Evolutionary conservation across 2,797 vertebrate species (phyloP).

Genomic region (Glyptemys insculpta): DNA sequence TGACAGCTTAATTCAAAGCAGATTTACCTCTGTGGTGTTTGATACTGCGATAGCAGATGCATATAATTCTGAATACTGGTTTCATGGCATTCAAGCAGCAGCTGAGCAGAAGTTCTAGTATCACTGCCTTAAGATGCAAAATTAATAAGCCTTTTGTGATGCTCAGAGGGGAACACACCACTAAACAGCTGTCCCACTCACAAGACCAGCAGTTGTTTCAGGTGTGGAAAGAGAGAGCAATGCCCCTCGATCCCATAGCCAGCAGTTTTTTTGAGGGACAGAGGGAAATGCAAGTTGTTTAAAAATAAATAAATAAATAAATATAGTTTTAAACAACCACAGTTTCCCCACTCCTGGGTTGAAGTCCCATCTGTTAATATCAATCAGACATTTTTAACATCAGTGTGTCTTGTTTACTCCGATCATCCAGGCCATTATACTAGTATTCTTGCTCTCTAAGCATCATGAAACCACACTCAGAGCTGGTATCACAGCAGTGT

Average conservation of each 20-base stretch:
- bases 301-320: too few relatives aligned
- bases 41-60: background rate
- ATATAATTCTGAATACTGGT: background rate
- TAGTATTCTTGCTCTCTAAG: background rate
- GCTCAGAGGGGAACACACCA: background rate
- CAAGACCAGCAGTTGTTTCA: background rate
- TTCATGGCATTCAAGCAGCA: background rate
- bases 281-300: background rate
- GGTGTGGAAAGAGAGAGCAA: conserved; percentile 8
- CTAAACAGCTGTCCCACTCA: background rate
- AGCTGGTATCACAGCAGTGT: background rate
- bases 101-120: background rate
- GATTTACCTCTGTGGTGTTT: background rate
- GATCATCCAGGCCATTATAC: background rate
- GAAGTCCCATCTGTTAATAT: conserved; percentile 7
- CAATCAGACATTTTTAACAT: background rate
- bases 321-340: background rate
- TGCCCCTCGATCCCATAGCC: fast-evolving
- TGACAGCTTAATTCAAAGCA: background rate
- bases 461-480: background rate
- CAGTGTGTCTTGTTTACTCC: conserved; percentile 6
- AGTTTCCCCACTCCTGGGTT: conserved; percentile 5
- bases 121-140: background rate
- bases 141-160: background rate
- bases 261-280: background rate